Evolutionary conservation across 2,888 invertebrate genomes (phyloP), one percentile per base, ranked within the genome.

Genomic region (Blera fallax): DNA sequence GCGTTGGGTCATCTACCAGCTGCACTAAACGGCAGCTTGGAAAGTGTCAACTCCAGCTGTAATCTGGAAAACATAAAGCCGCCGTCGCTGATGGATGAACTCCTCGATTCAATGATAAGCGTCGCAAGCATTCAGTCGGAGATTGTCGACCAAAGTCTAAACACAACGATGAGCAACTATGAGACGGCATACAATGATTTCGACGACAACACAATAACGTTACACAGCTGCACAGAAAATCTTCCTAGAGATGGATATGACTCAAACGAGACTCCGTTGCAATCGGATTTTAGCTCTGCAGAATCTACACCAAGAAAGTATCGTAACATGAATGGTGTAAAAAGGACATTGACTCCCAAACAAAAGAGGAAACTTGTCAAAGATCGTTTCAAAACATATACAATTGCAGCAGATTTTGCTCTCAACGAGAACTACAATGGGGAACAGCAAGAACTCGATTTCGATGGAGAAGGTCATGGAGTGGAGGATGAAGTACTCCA

Each of bases 121-220:
- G 96, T 97, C 0, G 95, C 96, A 0, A 97, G 97, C 90, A 95
- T 97, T 77, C 95, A 95, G 27, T 97, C 96, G 0, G 97, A 97
- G 92, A 94, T 95, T 3, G 95, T 94, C 0, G 96, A 96, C 76
- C 89, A 88, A 0, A 92, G 91, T 65, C 88, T 92, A 87, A 32
- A 91, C 8, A 90, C 90, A 27, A 89, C 92, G 3, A 87, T 90
- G 21, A 91, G 94, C 0, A 91, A 94, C 80, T 92, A 92, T 80
- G 92, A 92, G 87, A 91, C 92, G 1, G 94, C 93, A 1, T 94
- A 90, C 45, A 85, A 84, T 77, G 89, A 88, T 14, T 88, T 87
- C 29, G 89, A 88, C 29, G 95, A 95, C 81, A 94, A 94, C 87
- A 91, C 93, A 11, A 89, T 93, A 14, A 94, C 94, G 1, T 90